Base-by-base conservation (phyloP, 1,140 invertebrate genomes). In the Pseudomyrmex sp. region DNA sequence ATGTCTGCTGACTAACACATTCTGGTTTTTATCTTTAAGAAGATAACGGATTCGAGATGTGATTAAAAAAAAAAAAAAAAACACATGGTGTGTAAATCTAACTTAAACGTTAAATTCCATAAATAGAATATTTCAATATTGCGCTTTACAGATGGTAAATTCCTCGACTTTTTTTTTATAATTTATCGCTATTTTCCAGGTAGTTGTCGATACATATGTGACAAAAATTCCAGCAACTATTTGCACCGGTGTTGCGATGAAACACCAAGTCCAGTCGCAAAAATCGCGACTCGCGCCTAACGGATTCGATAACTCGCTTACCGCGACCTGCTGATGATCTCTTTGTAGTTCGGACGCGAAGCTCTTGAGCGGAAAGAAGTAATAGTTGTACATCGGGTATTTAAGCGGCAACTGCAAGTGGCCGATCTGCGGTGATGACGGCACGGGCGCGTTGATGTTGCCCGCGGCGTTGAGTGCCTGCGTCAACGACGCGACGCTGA, bases 291-390 rank as follows among this genome's bases (percentile, higher is more conserved):
- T 79, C 59, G 70, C 65, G 65, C 10, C 65, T 48, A 70, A 79
- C 76, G 66, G 65, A 23, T 69, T 23, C 5, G 35, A n/a, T 80
- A 20, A 26, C 26, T 61, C 77, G 68, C 89, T 85, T 77, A 87
- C 89, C 68, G 80, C 62, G 12, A 75, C 50, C 18, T 86, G 72
- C 7, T 76, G 80, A 59, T 91, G 83, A 61, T 88, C 74, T 26
- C 87, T 85, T n/a, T 86, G 90, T 12, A 92, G 35, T 18, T 91
- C 90, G 46, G 87, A 88, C 72, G 88, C 84, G 46, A 92, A 89
- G 20, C 85, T 89, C 54, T 91, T 91, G 20, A 92, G 10, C 3
- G 91, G 91, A 62, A 91, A 92, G 70, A 90, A 92, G 44, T 92
- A 90, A 63, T 92, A 92, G 79, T 90, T 88, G 12, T 90, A 89